Evolutionary conservation across 2,797 vertebrate genomes (phyloP), one percentile per base, ranked within the genome.

Genomic region (Hoplostethus mediterraneus): DNA sequence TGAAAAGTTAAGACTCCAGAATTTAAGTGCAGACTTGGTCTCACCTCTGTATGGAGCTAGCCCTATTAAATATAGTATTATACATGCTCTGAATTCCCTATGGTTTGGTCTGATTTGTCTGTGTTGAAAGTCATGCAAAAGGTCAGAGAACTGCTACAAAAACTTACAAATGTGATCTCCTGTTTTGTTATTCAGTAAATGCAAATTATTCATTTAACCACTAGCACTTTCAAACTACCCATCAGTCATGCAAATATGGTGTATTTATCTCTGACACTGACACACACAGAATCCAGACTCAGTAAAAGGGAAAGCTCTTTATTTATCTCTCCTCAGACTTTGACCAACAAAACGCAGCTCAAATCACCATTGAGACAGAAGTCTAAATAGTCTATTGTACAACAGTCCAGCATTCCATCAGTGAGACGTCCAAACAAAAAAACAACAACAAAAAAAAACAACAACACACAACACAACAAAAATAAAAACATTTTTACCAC

Each of bases 381-480:
- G 73, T 63, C 21, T 21, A 21, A 21, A 21, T 21, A 73, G 80
- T 75, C 48, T 73, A 60, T 69, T 78, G 65, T 75, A 79, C 71
- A 90, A 89, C 74, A 85, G 75, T 88, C 73, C 68, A 84, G 80
- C 83, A 82, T 89, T 79, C 83, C 83, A 52, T 53, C 60, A 59
- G 58, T 63, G 12, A 10, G 40, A 53, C 66, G 54, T 49, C 16
- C 31, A 86, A 79, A 78, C 62, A 71, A 80, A 79, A 40, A 56
- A 81, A 66, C 63, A 54, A 74, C 42, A 40, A 83, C 44, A 63
- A 66, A 79, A 82, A 40, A 40, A 40, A 40, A 40, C 7, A 40
- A 40, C 38, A 40, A 2, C 33, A 33, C 28, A 80, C 62, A 31
- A 80, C 63, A 67, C 67, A 56, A 77, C 53, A 84, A 68, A 77